A percentile compares a stretch with the other conserved stretches of the same genome.
Evolutionary conservation across 2,797 vertebrate species (phyloP).

Genomic region (Echiichthys vipera): DNA sequence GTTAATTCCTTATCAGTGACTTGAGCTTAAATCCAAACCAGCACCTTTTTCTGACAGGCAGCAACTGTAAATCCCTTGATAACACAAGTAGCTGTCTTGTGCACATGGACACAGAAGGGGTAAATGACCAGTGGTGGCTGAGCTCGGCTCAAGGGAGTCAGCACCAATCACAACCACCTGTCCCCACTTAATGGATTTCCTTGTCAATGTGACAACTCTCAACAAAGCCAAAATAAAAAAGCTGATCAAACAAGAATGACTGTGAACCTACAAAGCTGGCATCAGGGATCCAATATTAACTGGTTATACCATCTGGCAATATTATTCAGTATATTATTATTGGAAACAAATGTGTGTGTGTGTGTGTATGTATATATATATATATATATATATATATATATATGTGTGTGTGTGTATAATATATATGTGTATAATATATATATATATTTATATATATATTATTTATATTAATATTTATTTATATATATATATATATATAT

Average conservation of each 20-base stretch:
- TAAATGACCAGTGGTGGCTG: slow-evolving; percentile 41
- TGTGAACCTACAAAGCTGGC: slow-evolving; percentile 1
- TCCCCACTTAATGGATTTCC: slow-evolving; percentile 61
- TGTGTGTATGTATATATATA: no score
- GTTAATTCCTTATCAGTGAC: slow-evolving; percentile 20
- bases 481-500: no score
- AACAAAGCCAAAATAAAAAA: slow-evolving; percentile 55
- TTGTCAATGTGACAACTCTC: slow-evolving; percentile 71
- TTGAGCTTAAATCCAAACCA: slow-evolving; percentile 17
- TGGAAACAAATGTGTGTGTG: neutral
- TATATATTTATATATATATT: no score
- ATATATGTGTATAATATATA: no score
- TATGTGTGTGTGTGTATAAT: no score
- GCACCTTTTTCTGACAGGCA: slow-evolving; percentile 28
- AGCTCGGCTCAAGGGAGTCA: slow-evolving; percentile 45
- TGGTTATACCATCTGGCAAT: slow-evolving; percentile 2
- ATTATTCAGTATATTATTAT: neutral
- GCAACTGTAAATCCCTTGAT: slow-evolving; percentile 29
- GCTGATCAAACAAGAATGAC: slow-evolving; percentile 44
- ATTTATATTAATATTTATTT: no score
- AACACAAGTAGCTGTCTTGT: slow-evolving; percentile 43
- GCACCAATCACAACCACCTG: slow-evolving; percentile 69
- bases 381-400: no score
- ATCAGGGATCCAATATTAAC: slow-evolving; percentile 11
- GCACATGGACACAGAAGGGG: slow-evolving; percentile 52